Evolutionary conservation across 2,113 vertebrate species (phyloP).

Genomic region (Notothenia rossii): DNA sequence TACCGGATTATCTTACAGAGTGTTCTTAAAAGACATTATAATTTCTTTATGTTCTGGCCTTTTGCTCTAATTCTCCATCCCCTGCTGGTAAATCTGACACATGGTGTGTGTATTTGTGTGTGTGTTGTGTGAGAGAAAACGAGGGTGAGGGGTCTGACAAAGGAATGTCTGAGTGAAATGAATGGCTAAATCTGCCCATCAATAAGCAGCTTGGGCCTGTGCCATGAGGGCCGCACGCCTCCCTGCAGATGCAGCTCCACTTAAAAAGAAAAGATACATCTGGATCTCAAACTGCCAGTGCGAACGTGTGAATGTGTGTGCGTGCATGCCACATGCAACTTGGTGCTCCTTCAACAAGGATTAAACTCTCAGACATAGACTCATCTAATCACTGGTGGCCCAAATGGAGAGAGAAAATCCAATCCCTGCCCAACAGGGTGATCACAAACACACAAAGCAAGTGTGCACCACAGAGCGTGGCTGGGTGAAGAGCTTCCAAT

Average conservation of each 20-base stretch:
- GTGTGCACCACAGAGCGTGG: slow-evolving; percentile 36
- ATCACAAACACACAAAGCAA: slow-evolving; percentile 52
- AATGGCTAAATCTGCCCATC: slow-evolving; percentile 76
- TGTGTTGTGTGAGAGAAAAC: slow-evolving; percentile 26
- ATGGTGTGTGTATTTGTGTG: slow-evolving; percentile 42
- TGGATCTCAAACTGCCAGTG: slow-evolving; percentile 60
- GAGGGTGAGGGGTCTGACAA: slow-evolving; percentile 57
- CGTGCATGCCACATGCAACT: slow-evolving; percentile 54
- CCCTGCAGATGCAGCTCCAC: slow-evolving; percentile 67
- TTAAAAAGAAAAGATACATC: slow-evolving; percentile 63
- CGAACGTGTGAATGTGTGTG: slow-evolving; percentile 5
- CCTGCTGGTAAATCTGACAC: slow-evolving; percentile 58
- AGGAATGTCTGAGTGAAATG: slow-evolving; percentile 69
- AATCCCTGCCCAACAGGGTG: slow-evolving; percentile 56
- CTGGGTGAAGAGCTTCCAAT: slow-evolving; percentile 32
- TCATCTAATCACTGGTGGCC: slow-evolving; percentile 80
- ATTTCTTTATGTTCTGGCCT: slow-evolving; percentile 38
- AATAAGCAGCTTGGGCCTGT: slow-evolving; percentile 77
- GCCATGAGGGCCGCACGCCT: slow-evolving; percentile 61
- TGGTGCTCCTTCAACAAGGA: slow-evolving; percentile 76
- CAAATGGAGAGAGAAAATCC: slow-evolving; percentile 75
- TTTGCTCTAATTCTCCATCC: slow-evolving; percentile 48
- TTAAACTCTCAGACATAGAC: slow-evolving; percentile 79
- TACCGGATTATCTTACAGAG: background rate
- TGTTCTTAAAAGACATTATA: slow-evolving; percentile 29